Conservation (phyloP, 2,113 vertebrate species). For the Bambusicola thoracicus region DNA sequence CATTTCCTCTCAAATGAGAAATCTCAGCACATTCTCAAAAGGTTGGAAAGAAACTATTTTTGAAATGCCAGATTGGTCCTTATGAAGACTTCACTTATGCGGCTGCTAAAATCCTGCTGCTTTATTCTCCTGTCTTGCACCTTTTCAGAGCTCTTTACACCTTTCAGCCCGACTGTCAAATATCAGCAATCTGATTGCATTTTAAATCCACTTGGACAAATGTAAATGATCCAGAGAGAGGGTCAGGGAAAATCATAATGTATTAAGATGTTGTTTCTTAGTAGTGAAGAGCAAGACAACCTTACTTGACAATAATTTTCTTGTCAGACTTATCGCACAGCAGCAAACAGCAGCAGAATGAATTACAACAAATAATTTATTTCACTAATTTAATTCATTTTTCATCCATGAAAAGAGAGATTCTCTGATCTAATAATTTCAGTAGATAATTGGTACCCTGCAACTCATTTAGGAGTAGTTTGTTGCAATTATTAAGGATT, state of each 20-base stretch:
- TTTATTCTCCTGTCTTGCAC: constrained; percentile 66
- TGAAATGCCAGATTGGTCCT: constrained; percentile 61
- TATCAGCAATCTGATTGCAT: constrained; percentile 47
- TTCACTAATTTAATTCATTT: constrained; percentile 22
- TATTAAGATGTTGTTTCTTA: neutral
- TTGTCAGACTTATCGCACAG: neutral
- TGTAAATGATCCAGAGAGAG: constrained; percentile 26
- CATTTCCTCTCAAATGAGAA: constrained; percentile 33
- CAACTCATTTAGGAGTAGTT: neutral
- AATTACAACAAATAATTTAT: constrained; percentile 20
- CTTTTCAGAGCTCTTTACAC: constrained; percentile 63
- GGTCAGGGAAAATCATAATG: neutral
- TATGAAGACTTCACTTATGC: constrained; percentile 38
- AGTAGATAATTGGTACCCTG: neutral
- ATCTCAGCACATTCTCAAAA: constrained; percentile 36
- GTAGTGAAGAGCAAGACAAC: neutral
- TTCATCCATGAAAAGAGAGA: neutral
- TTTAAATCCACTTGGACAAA: constrained; percentile 52
- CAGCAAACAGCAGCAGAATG: neutral
- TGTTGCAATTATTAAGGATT: neutral
- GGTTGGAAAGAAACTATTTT: constrained; percentile 58
- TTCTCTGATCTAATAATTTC: constrained; percentile 22
- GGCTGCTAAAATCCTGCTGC: constrained; percentile 41
- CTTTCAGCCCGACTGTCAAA: constrained; percentile 55
- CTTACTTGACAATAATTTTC: neutral